Percentiles rank a stretch among this genome's conserved stretches.
Conservation (phyloP, 2,888 invertebrate species). For the Epinotia brunnichana region DNA sequence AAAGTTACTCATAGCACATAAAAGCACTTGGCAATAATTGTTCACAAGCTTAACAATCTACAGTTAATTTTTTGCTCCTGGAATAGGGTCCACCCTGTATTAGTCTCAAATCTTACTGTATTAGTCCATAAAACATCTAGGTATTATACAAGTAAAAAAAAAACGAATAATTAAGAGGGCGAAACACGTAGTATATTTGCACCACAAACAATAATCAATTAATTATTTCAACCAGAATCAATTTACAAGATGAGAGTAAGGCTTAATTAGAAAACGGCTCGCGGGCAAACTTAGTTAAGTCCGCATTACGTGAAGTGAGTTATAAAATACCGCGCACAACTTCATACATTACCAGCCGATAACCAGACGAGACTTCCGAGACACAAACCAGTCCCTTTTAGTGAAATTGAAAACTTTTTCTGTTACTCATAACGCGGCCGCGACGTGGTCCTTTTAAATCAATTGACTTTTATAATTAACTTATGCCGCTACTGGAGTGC, state of each 20-base stretch:
- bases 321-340: slow-evolving; percentile 82
- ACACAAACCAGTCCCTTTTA: slow-evolving; percentile 85
- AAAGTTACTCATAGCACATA: too few relatives aligned
- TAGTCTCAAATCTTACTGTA: too few relatives aligned
- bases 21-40: too few relatives aligned
- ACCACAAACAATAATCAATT: background rate
- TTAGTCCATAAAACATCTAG: too few relatives aligned
- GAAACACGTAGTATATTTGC: background rate
- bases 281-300: slow-evolving; percentile 76
- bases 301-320: slow-evolving; percentile 82
- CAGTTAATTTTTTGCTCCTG: too few relatives aligned
- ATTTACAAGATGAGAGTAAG: slow-evolving; percentile 54
- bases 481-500: slow-evolving; percentile 79
- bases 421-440: slow-evolving; percentile 81
- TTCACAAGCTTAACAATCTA: too few relatives aligned
- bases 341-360: slow-evolving; percentile 84
- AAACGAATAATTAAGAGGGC: background rate
- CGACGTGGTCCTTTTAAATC: slow-evolving; percentile 82
- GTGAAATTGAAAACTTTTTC: slow-evolving; percentile 85
- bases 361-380: slow-evolving; percentile 84
- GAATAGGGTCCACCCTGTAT: too few relatives aligned
- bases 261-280: slow-evolving; percentile 67
- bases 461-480: slow-evolving; percentile 84
- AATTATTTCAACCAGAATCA: slow-evolving; percentile 44
- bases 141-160: too few relatives aligned